phyloP scores from a whole-genome alignment of 2,113 vertebrate genomes.

The Litocranius walleri region DNA sequence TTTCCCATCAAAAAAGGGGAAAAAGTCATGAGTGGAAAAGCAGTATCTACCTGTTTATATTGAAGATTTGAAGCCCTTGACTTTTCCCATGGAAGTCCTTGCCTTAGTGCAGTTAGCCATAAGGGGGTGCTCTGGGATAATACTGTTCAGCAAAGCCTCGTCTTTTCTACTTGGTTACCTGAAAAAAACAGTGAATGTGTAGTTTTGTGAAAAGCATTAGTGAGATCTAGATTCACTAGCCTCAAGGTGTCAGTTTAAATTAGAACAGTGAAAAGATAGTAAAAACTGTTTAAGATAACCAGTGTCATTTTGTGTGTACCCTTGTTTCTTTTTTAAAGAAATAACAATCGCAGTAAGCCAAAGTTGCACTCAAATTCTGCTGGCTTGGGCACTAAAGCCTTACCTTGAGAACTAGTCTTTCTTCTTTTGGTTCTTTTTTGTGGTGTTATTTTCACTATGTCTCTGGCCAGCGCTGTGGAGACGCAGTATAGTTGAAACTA shows the following conservation, averaged over 20 bases:
- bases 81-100: neutral
- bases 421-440: neutral
- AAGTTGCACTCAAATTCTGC: neutral
- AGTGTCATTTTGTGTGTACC: neutral
- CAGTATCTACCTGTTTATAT: neutral
- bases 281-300: neutral
- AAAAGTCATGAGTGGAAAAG: neutral
- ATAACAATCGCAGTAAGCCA: neutral
- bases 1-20: neutral
- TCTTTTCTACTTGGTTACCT: neutral
- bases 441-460: neutral
- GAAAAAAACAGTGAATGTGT: neutral
- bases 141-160: neutral
- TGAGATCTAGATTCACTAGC: neutral
- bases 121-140: conserved; percentile 74
- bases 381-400: neutral
- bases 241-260: conserved; percentile 13
- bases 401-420: neutral
- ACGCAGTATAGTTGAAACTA: neutral
- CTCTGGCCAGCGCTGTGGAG: neutral
- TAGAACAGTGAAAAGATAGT: neutral
- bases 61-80: neutral
- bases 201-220: neutral
- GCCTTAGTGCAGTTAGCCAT: conserved; percentile 48
- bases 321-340: neutral